Conservation (phyloP, 2,888 invertebrate species). For the Eristalis arbustorum region DNA sequence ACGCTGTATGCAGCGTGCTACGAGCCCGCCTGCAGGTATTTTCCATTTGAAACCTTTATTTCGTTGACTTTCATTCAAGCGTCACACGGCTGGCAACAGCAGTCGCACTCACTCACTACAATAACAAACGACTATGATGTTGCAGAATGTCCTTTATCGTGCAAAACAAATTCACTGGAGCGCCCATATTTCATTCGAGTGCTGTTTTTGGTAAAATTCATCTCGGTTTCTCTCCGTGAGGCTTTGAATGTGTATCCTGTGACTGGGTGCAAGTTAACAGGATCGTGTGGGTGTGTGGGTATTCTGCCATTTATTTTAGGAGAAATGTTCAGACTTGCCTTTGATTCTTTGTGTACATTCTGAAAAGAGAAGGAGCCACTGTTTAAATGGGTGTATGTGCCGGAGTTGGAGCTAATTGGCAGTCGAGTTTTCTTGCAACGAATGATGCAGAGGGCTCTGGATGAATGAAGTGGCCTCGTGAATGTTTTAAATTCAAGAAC, state of each 20-base stretch:
- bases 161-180: slow-evolving; percentile 31
- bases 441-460: neutral
- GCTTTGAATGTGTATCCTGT: neutral
- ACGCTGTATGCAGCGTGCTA: neutral
- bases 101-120: neutral
- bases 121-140: slow-evolving; percentile 38
- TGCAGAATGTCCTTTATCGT: slow-evolving; percentile 48
- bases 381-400: neutral
- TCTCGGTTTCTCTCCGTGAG: neutral
- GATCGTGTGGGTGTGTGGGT: neutral
- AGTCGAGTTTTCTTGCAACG: slow-evolving; percentile 11
- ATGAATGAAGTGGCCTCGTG: neutral
- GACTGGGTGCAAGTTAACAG: neutral
- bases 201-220: slow-evolving; percentile 2
- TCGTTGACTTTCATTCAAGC: slow-evolving; percentile 1
- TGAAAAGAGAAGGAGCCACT: neutral
- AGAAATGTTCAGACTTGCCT: slow-evolving; percentile 24
- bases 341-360: slow-evolving; percentile 26
- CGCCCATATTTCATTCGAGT: slow-evolving; percentile 32
- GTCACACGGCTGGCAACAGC: neutral
- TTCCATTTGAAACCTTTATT: slow-evolving; percentile 32
- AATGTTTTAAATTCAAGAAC: neutral
- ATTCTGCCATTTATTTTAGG: slow-evolving; percentile 20
- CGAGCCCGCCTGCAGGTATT: slow-evolving; percentile 19
- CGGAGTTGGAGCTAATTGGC: slow-evolving; percentile 22